These are phyloP conservation scores for Drosophila neoperkinsi DNA, from an alignment of 2,888 invertebrate species.

Conservation along the genomic window DNA sequence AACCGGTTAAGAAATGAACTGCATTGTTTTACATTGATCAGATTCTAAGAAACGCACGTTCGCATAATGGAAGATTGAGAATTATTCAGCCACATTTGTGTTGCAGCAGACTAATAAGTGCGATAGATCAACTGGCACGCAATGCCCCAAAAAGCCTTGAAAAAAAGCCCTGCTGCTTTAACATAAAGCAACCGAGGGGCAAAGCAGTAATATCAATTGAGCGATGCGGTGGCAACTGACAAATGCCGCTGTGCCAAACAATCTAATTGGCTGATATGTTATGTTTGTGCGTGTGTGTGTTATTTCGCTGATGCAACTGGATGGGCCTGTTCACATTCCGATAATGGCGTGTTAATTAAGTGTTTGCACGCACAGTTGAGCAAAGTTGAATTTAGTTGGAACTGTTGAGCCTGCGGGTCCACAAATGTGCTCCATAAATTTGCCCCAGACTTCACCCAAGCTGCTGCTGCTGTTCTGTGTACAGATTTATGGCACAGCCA, in stretches of 20 bases:
- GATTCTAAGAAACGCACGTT: background rate
- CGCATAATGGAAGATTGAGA: too few relatives aligned
- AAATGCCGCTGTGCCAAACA: constrained; percentile 4
- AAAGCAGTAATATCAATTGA: constrained; percentile 36
- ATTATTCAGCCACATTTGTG: background rate
- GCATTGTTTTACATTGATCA: background rate
- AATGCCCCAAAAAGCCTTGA: constrained; percentile 7
- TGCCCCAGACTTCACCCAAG: constrained; percentile 5
- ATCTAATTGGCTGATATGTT: constrained; percentile 53
- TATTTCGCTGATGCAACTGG: constrained; percentile 16
- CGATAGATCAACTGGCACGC: constrained; percentile 16
- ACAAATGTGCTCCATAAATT: constrained; percentile 57
- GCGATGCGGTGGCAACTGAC: background rate
- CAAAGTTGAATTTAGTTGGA: constrained; percentile 21
- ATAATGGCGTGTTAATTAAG: constrained; percentile 73
- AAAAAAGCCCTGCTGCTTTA: background rate
- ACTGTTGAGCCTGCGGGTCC: constrained; percentile 9
- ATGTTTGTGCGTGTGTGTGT: constrained; percentile 1
- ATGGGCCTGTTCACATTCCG: constrained; percentile 32
- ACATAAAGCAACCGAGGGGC: constrained; percentile 12
- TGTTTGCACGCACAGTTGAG: constrained; percentile 68
- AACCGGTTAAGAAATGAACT: background rate
- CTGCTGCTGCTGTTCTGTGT: constrained; percentile 6
- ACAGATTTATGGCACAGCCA: constrained; percentile 57
- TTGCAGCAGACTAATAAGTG: constrained; percentile 12